Conservation (phyloP, 2,888 invertebrate species). For the Tuta absoluta region DNA sequence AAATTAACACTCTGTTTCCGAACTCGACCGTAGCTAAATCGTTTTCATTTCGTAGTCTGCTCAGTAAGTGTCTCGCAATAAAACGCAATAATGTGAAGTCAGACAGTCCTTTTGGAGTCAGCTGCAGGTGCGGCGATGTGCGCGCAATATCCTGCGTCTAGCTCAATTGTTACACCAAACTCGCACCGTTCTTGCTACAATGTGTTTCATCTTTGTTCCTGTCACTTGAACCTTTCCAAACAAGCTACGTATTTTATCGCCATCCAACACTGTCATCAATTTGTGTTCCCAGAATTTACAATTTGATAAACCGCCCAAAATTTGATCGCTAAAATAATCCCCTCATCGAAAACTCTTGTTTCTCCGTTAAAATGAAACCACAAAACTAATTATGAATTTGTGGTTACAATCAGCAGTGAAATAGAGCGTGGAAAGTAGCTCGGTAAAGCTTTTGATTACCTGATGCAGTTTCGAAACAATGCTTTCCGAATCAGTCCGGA, state of each 20-base stretch:
- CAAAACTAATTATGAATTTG: conserved; percentile 40
- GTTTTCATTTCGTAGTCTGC: conserved; percentile 25
- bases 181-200: background rate
- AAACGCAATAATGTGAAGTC: conserved; percentile 54
- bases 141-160: conserved; percentile 54
- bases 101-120: conserved; percentile 51
- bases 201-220: background rate
- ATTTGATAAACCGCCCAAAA: conserved; percentile 17
- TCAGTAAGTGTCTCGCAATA: conserved; percentile 45
- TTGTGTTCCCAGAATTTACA: conserved; percentile 10
- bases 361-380: conserved; percentile 27
- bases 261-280: background rate
- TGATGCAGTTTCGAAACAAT: conserved; percentile 10
- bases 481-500: background rate
- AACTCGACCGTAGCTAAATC: background rate
- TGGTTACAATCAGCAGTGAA: conserved; percentile 38
- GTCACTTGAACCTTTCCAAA: background rate
- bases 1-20: too few species aligned
- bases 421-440: conserved; percentile 32
- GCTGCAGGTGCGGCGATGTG: conserved; percentile 64
- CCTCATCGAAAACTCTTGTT: conserved; percentile 15
- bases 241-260: conserved; percentile 3
- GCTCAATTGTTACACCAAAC: conserved; percentile 21
- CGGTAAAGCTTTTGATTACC: conserved; percentile 24
- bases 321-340: conserved; percentile 15